phyloP scores from a whole-genome alignment of 2,888 invertebrate genomes.

The Steinernema scapterisci region DNA sequence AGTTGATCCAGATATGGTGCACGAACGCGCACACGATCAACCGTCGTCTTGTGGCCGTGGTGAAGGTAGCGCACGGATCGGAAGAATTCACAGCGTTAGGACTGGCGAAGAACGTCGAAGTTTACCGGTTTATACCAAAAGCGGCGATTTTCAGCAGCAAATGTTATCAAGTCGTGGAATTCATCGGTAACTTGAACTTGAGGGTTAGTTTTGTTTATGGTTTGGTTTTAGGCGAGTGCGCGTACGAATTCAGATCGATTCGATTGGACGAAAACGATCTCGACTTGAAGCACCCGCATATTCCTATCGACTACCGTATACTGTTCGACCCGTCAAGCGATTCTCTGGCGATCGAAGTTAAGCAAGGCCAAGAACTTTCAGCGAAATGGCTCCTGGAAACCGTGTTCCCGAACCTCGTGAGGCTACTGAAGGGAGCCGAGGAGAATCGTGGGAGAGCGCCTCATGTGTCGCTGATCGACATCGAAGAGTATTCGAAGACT shows the following conservation, averaged over 20 bases:
- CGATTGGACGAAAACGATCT: neutral
- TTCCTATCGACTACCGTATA: slow-evolving; percentile 33
- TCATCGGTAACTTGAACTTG: neutral
- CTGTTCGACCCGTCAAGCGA: slow-evolving; percentile 27
- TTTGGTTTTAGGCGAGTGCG: slow-evolving; percentile 20
- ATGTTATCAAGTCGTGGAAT: slow-evolving; percentile 1
- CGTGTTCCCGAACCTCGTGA: slow-evolving; percentile 39
- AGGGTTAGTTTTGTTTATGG: slow-evolving; percentile 22
- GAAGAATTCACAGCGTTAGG: slow-evolving; percentile 34
- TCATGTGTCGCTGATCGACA: slow-evolving; percentile 44
- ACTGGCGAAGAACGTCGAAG: neutral
- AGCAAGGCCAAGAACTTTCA: neutral
- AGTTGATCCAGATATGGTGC: slow-evolving; percentile 45
- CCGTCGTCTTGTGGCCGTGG: slow-evolving; percentile 40
- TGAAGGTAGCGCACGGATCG: slow-evolving; percentile 35
- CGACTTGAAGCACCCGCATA: slow-evolving; percentile 29
- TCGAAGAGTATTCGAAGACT: slow-evolving; percentile 46
- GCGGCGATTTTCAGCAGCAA: neutral
- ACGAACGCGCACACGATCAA: slow-evolving; percentile 45
- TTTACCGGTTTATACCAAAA: slow-evolving; percentile 35
- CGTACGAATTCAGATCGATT: neutral
- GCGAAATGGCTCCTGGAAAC: slow-evolving; percentile 36
- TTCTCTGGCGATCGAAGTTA: slow-evolving; percentile 23
- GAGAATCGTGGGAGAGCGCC: slow-evolving; percentile 38
- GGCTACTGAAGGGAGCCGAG: slow-evolving; percentile 44